Evolutionary conservation across 2,888 invertebrate species (phyloP).

Genomic region (Metopia argyrocephala): DNA sequence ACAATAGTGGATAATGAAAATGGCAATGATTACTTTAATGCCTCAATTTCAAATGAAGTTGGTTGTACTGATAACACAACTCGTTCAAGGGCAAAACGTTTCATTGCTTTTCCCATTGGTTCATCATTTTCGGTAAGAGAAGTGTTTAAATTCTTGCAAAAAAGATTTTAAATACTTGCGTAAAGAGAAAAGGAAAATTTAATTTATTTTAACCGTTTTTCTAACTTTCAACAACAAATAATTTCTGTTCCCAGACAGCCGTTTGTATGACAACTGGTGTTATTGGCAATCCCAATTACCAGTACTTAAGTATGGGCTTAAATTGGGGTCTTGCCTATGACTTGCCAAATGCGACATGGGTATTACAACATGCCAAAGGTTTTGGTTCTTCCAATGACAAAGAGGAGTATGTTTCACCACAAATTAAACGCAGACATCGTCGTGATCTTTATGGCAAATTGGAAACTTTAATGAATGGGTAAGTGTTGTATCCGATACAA

Average conservation of each 20-base stretch:
- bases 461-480: constrained; percentile 86
- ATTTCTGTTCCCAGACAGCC: constrained; percentile 72
- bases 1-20: constrained; percentile 20
- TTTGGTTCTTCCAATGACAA: constrained; percentile 58
- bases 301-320: constrained; percentile 82
- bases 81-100: constrained; percentile 77
- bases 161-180: neutral
- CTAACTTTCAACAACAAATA: neutral
- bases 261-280: constrained; percentile 82
- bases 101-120: constrained; percentile 81
- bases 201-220: neutral
- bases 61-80: neutral
- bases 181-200: too few relatives aligned
- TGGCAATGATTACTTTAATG: constrained; percentile 33
- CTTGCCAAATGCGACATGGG: constrained; percentile 81
- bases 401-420: constrained; percentile 77
- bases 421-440: constrained; percentile 81
- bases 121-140: constrained; percentile 80
- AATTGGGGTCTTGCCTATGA: constrained; percentile 86
- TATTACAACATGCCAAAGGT: constrained; percentile 76
- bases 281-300: constrained; percentile 80
- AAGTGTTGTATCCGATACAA: constrained; percentile 68
- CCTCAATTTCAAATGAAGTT: neutral
- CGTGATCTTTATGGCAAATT: constrained; percentile 85
- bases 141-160: neutral